Evolutionary conservation across 2,888 invertebrate species (phyloP).

Genomic region (Yponomeuta plumbellus): DNA sequence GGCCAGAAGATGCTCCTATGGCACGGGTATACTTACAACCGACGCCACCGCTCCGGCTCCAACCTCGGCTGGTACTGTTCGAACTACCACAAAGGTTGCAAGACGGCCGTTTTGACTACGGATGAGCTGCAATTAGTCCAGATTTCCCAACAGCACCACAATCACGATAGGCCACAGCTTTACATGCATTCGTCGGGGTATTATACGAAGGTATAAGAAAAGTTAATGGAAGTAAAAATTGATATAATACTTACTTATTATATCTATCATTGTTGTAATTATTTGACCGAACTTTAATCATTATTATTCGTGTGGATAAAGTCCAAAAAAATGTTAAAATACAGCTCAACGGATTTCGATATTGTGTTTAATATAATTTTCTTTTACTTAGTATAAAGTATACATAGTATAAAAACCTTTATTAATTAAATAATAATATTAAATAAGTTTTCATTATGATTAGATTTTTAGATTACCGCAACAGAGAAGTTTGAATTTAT

Average conservation of each 20-base stretch:
- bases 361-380: no score
- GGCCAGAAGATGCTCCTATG: constrained; percentile 22
- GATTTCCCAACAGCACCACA: neutral
- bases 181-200: neutral
- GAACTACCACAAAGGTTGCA: constrained; percentile 34
- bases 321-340: no score
- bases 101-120: constrained; percentile 25
- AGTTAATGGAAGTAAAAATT: neutral
- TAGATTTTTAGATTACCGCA: no score
- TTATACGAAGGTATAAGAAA: neutral
- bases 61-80: constrained; percentile 33
- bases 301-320: no score
- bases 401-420: no score
- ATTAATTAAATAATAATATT: no score
- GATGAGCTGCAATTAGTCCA: constrained; percentile 2
- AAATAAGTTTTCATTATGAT: no score
- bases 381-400: no score
- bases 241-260: neutral
- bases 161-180: neutral
- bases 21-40: constrained; percentile 32
- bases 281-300: no score
- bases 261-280: neutral
- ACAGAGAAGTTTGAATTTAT: no score
- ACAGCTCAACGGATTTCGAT: no score
- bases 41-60: constrained; percentile 22